Conservation (phyloP, 2,797 vertebrate genomes). For the Acanthornis magna region DNA sequence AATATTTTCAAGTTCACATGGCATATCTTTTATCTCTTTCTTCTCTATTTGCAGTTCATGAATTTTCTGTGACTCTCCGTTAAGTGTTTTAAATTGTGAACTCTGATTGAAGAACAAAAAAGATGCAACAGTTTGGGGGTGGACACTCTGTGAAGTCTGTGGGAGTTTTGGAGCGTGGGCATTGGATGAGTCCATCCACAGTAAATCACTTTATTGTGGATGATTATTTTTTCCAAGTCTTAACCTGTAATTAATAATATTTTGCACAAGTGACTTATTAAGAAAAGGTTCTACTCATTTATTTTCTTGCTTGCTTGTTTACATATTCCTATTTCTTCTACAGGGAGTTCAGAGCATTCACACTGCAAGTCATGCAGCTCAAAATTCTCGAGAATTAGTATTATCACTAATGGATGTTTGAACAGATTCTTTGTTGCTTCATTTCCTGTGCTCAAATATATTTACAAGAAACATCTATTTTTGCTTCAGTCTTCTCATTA, state of each 20-base stretch:
- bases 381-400: background rate
- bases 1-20: background rate
- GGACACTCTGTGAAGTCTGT: background rate
- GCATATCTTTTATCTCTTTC: background rate
- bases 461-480: slow-evolving; percentile 31
- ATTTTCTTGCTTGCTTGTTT: background rate
- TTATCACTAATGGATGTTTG: background rate
- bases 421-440: background rate
- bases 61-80: background rate
- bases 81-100: background rate
- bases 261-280: background rate
- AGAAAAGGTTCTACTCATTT: background rate
- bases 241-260: background rate
- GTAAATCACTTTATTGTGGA: background rate
- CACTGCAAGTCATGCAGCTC: background rate
- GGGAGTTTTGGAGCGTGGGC: background rate
- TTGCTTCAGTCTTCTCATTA: background rate
- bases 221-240: background rate
- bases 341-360: background rate
- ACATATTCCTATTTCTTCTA: background rate
- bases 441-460: background rate
- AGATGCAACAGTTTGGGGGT: background rate
- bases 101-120: background rate
- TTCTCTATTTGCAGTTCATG: background rate
- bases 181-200: background rate